phyloP scores from a whole-genome alignment of 2,888 invertebrate genomes.

The Erebia aethiops region DNA sequence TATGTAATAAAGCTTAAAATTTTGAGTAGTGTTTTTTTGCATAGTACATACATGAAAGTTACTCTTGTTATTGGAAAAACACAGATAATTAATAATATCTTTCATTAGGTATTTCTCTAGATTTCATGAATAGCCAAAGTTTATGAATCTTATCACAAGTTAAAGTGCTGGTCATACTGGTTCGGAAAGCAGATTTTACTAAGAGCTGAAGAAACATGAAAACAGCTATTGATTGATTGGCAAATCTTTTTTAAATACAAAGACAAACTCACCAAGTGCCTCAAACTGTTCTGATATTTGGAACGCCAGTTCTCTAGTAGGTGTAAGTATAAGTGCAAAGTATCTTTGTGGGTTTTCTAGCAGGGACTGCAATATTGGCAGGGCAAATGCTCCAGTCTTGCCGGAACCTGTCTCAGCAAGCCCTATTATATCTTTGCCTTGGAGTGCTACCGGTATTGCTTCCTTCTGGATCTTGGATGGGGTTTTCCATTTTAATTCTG shows the following conservation, averaged over 20 bases:
- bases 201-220: background rate
- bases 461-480: constrained; percentile 98
- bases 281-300: constrained; percentile 99
- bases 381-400: constrained; percentile 98
- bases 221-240: background rate
- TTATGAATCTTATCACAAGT: too few relatives aligned
- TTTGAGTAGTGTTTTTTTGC: background rate
- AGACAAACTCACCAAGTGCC: constrained; percentile 88
- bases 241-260: background rate
- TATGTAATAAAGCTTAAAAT: too few relatives aligned
- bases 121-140: too few relatives aligned
- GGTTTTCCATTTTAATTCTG: constrained; percentile 94
- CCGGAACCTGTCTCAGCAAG: constrained; percentile 94
- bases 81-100: too few relatives aligned
- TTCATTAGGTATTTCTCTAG: too few relatives aligned
- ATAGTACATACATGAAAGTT: too few relatives aligned
- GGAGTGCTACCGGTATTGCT: constrained; percentile 94
- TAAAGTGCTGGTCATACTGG: too few relatives aligned
- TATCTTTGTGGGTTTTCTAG: constrained; percentile 96
- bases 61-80: background rate
- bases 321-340: constrained; percentile 96
- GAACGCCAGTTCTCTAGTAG: constrained; percentile 98
- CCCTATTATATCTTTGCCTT: constrained; percentile 88
- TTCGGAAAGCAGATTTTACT: too few relatives aligned
- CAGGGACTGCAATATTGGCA: constrained; percentile 96